A percentile compares a stretch with the other conserved stretches of the same genome.
These are phyloP conservation scores for Sebastes iracundus DNA, from an alignment of 2,797 vertebrate species.

Conservation along the genomic window DNA sequence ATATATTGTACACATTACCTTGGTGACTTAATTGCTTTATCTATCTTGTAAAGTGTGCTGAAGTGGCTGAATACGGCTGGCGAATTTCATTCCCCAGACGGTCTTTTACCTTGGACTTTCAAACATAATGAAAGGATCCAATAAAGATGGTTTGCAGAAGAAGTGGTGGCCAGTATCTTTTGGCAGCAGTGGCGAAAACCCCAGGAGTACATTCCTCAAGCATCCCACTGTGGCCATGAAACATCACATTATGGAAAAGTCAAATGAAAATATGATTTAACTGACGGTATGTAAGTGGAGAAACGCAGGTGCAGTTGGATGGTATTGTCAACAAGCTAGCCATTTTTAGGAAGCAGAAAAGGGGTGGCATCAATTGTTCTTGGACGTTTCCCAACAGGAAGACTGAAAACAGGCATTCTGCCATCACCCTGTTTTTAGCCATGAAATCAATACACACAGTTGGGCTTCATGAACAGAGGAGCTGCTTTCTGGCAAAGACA, in stretches of 20 bases:
- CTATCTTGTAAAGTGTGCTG: conserved; percentile 26
- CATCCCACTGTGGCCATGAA: conserved; percentile 34
- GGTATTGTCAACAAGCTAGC: conserved; percentile 1
- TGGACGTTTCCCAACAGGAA: conserved; percentile 57
- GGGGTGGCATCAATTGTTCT: conserved; percentile 55
- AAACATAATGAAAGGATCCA: conserved; percentile 53
- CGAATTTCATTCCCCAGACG: conserved; percentile 27
- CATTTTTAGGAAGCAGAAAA: conserved; percentile 28
- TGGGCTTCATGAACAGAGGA: conserved; percentile 48
- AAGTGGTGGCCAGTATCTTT: conserved; percentile 9
- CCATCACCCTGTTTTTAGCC: conserved; percentile 60
- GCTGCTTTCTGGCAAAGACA: conserved; percentile 46
- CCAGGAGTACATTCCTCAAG: conserved; percentile 23
- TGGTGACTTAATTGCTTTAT: conserved; percentile 50
- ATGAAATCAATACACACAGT: conserved; percentile 65
- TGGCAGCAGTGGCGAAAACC: conserved; percentile 33
- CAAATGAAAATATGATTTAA: conserved; percentile 3
- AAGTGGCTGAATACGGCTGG: background rate
- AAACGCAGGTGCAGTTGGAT: conserved; percentile 24
- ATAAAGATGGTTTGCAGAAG: conserved; percentile 42
- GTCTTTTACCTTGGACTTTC: conserved; percentile 51
- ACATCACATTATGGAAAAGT: conserved; percentile 31
- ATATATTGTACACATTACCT: conserved; percentile 4
- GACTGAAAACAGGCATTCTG: conserved; percentile 39
- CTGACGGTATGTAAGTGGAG: background rate